Evolutionary conservation across 2,113 vertebrate species (phyloP), one percentile per base, ranked within the genome.

Genomic region (Phaethornis superciliosus): DNA sequence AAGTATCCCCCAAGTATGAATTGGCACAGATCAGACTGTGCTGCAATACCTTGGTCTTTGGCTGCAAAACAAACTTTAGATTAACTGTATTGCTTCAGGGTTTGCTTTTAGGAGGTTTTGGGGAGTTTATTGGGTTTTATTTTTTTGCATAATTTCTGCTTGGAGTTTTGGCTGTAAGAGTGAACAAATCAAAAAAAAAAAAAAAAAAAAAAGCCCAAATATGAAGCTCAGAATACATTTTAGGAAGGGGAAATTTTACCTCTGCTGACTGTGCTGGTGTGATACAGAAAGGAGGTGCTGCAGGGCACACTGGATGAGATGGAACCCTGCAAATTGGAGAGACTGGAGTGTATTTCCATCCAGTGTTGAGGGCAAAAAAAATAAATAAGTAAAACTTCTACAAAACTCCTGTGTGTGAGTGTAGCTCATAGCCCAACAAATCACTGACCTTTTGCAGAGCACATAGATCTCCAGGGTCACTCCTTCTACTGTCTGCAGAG

Each of bases 401-500:
- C n/a, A 64, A 78, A 69, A 52, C 9, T 6, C 49, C 35, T 20
- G 23, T 42, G 22, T 13, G 12, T 17, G 23, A 78, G 23, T 42
- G 40, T 22, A 87, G 46, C 37, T 81, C 5, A 1, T 42, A 32
- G 12, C 27, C 21, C 54, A 7, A 14, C 18, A 49, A 44, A 11
- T 44, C 28, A 28, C 1, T 82, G 63, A 51, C 24, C 0, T 23
- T 91, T 56, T 26, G 24, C 37, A 62, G 37, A 55, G 18, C 37
- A 51, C 14, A 4, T 54, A 5, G 0, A 5, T 3, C 2, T 42
- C 40, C 13, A 24, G 30, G 7, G 12, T 63, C n/a, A 47, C 21
- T 74, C 11, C 28, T 33, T 17, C 49, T 56, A 19, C 54, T 12
- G n/a, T 19, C 24, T 67, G 3, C 8, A 49, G 19, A 30, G 67